Evolutionary conservation across 2,797 vertebrate species (phyloP), one percentile per base, ranked within the genome.

Genomic region (Siniperca scherzeri): DNA sequence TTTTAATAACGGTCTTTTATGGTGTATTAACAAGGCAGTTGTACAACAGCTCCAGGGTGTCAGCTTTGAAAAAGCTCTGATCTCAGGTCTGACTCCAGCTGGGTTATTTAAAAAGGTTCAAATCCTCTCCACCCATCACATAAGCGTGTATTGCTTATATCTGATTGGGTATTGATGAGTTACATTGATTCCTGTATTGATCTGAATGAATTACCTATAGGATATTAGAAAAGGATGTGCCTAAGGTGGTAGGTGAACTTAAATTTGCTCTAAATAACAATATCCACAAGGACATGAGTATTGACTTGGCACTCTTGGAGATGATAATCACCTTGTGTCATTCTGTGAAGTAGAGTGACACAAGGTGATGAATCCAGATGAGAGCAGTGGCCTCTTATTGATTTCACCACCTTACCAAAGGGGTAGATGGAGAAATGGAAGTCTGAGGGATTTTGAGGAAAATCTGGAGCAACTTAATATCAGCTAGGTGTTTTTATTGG

Each of bases 1-100:
- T 67, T 85, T 87, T 81, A 85, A 78, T 89, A 86, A 78, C 12
- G 16, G 70, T 71, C 52, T 62, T 68, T 74, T 70, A 69, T 1
- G 44, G 55, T 56, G 68, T 59, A 77, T 82, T 81, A 89, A 80
- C 69, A 33, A 76, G 74, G 74, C 61, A 67, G 69, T 17, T 67
- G 42, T 70, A 69, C 55, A 9, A 27, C 36, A 68, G 85, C 80
- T 79, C 25, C 53, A 4, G 73, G 48, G 56, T 52, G 60, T 14
- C 69, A 30, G 30, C 67, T 62, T 55, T 30, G 27, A 83, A 65
- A 65, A 7, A 1, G 60, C 68, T 79, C 57, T 55, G 46, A 80
- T 64, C 61, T 59, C 57, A 70, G 57, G 46, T 83, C 71, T 46
- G 66, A 72, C 56, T 81, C 19, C 40, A 74, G 80, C 73, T 78